Evolutionary conservation across 2,113 vertebrate genomes (phyloP), one percentile per base, ranked within the genome.

Genomic region (Macaca mulatta): DNA sequence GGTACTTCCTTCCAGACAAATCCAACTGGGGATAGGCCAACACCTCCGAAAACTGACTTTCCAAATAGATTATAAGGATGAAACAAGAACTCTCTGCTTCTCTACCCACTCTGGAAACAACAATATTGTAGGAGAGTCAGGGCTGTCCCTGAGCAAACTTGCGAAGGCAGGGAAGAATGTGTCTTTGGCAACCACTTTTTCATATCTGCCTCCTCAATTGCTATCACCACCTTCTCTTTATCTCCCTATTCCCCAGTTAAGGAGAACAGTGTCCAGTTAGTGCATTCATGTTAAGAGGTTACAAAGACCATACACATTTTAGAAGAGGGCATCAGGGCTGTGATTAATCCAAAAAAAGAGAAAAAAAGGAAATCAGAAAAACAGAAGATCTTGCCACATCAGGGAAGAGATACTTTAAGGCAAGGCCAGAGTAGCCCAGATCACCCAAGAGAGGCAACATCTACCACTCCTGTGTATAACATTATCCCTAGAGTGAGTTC

Each of bases 21-120:
- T 90, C 67, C 92, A 96, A 69, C 35, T 93, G 27, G 16, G 18
- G 1, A 97, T 13, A 61, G 14, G 25, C 84, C 90, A 87, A 70
- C 17, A 89, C 89, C 67, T 93, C 90, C 83, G 61, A 93, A 97
- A 87, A 95, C 0, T 92, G 27, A 89, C 30, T 84, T 96, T 94
- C 23, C 70, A 96, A 93, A 64, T 89, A 94, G 16, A 4, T 69
- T 89, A 79, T 79, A 93, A 96, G 77, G 67, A 50, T 45, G 22
- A 96, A 20, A 75, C 91, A 94, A 55, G 32, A 89, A 94, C n/a
- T 20, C 45, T 93, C n/a, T 70, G n/a, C 3, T 81, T 92, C 14
- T n/a, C 70, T 96, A 77, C 59, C 40, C n/a, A 85, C 52, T 72
- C 92, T 67, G 72, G 38, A 77, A 97, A 89, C 17, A 82, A 69